Conservation (phyloP, 2,113 vertebrate species). For the Vidua macroura region DNA sequence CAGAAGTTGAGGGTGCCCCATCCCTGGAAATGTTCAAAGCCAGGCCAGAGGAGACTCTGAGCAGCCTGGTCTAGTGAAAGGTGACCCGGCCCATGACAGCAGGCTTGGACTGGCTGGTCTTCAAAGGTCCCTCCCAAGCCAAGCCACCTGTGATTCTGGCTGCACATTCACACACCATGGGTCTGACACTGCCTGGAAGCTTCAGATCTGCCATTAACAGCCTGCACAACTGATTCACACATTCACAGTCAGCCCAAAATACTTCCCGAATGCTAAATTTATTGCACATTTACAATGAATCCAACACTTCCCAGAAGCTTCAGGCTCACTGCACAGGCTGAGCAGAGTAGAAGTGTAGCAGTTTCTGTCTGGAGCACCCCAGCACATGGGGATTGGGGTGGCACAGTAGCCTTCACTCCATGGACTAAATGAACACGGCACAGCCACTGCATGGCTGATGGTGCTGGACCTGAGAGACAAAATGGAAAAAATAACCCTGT, state of each 20-base stretch:
- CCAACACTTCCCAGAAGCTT: neutral
- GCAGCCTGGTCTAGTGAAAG: neutral
- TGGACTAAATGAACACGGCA: rapidly evolving
- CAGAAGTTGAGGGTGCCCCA: neutral
- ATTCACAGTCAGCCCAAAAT: neutral
- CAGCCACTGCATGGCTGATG: rapidly evolving
- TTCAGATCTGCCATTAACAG: neutral
- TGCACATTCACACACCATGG: neutral
- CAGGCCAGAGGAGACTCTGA: neutral
- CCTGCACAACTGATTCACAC: slow-evolving; percentile 4
- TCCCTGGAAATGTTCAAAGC: neutral
- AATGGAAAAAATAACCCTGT: rapidly evolving
- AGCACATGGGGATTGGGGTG: rapidly evolving
- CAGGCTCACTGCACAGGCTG: neutral
- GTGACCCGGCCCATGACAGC: neutral
- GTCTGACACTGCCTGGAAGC: neutral
- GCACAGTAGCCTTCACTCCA: neutral
- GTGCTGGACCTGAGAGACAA: neutral
- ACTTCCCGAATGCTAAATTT: neutral
- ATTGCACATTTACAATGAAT: slow-evolving; percentile 7
- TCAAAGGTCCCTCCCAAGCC: neutral
- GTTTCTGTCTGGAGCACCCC: neutral
- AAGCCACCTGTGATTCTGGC: neutral
- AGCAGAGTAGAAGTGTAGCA: rapidly evolving
- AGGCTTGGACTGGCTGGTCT: neutral